Base-by-base conservation (phyloP, 2,113 vertebrate genomes). In the Psilopsiagon aymara region DNA sequence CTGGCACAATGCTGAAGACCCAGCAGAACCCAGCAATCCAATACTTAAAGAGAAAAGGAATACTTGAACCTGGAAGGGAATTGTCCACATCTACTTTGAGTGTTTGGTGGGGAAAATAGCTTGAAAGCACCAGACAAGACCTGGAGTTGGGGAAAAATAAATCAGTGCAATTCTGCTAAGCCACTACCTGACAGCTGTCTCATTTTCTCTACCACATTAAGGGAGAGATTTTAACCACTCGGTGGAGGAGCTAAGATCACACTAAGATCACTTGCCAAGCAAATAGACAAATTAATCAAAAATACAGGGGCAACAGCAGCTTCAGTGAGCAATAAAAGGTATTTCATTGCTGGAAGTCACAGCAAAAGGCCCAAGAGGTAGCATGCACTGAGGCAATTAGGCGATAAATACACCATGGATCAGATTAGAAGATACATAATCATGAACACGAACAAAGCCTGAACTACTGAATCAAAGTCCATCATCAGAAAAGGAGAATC, bases 91-190 rank as follows among this genome's bases (percentile, higher is more conserved):
- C 94, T 96, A 96, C 46, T 96, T 82, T 97, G 94, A 95, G 82
- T 93, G 75, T 96, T 75, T 95, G 94, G 74, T 96, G 90, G 90
- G 96, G 82, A 90, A 95, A 96, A 95, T 76, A 97, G 93, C 95
- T 97, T 7, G 87, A 96, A 95, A 96, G 71, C 82, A 43, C 67
- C 94, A 96, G 90, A 96, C 89, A 95, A 97, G 79, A 96, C 96
- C 96, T 97, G 90, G 94, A 97, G 95, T 96, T 96, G 67, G 93
- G 93, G 93, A 95, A 94, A 96, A 96, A 96, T 90, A 97, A 57
- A 94, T 96, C 95, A 96, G 94, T 96, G 78, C 87, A 76, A 90
- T 39, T 82, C 63, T 90, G 82, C 94, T 82, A 93, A 95, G 67
- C 39, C 41, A 75, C 89, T 94, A 62, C n/a, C 52, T 90, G 90